Base-by-base conservation (phyloP, 1,140 invertebrate genomes). In the Drosophila pseudoobscura region DNA sequence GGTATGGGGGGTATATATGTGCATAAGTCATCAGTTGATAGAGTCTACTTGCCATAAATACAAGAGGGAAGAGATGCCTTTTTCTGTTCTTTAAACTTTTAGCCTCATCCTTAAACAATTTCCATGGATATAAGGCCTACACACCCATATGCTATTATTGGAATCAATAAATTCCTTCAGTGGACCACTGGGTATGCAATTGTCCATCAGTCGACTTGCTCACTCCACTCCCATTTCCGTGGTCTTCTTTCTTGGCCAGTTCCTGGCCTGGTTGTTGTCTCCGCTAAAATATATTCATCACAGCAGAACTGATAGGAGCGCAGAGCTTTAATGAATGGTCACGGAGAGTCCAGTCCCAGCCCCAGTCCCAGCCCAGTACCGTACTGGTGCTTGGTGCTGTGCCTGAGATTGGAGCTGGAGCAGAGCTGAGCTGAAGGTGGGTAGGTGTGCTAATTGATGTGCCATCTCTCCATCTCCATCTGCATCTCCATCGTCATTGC, bases 371-470 rank as follows among this genome's bases (percentile, higher is more conserved):
- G 35, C 35, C 11, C 35, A 39, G 35, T 39, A 39, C 11, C 35
- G 35, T 13, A 13, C 35, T 39, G 35, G 3, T 39, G 35, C 35
- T 13, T 24, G 24, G 3, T 11, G 31, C 35, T 24, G 24, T 24
- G 24, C 0, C 29, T 47, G n/a, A 20, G 44, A 29, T 52, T n/a
- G 15, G 22, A 56, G 54, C 17, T 31, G 13, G 15, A 15, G 24
- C 4, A 5, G 24, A 5, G 24, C 31, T 31, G 31, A 74, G 69
- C 53, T 61, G 70, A 65, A 74, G 71, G 63, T 77, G 82, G 82
- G 82, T 87, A 83, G 78, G 83, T 87, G 82, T 85, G 82, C 83
- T 87, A 87, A 87, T 87, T 87, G 82, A 87, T 87, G 82, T 87
- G 82, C 82, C 82, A 87, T 87, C 78, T 80, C 82, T 55, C 63